Evolutionary conservation across 2,888 invertebrate genomes (phyloP).

Genomic region (Ceriagrion tenellum): DNA sequence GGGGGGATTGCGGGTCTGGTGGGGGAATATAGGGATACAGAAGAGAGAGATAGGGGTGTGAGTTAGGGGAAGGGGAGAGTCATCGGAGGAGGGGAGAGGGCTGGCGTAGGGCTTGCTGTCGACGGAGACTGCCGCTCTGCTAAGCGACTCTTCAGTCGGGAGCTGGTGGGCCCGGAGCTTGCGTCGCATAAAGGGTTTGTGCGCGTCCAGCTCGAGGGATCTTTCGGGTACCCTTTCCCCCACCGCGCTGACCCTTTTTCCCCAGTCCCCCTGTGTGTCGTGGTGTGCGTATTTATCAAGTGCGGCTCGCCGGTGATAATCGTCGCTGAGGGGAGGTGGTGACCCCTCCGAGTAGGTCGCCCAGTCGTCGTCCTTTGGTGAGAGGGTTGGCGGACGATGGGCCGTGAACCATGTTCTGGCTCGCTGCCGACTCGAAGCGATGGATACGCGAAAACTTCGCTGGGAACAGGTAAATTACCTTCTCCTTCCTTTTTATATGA

Average conservation of each 20-base stretch:
- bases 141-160: conserved; percentile 19
- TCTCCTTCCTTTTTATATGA: conserved; percentile 3
- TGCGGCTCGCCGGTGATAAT: background rate
- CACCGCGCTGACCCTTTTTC: background rate
- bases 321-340: background rate
- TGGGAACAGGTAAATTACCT: conserved; percentile 75
- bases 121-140: background rate
- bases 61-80: background rate
- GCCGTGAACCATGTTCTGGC: conserved; percentile 80
- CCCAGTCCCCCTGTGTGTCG: background rate
- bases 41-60: background rate
- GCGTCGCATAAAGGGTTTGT: background rate
- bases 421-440: conserved; percentile 81
- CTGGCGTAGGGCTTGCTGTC: background rate
- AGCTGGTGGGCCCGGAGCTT: conserved; percentile 7
- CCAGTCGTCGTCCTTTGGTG: background rate
- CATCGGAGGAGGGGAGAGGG: background rate
- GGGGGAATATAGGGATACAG: background rate
- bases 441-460: conserved; percentile 79
- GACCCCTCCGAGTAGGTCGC: conserved; percentile 22
- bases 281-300: background rate
- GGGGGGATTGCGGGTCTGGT: background rate
- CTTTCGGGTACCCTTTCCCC: background rate
- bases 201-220: background rate
- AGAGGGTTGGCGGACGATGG: conserved; percentile 44